These are phyloP conservation scores for Griposia aprilina DNA, from an alignment of 2,888 invertebrate species.

Conservation along the genomic window DNA sequence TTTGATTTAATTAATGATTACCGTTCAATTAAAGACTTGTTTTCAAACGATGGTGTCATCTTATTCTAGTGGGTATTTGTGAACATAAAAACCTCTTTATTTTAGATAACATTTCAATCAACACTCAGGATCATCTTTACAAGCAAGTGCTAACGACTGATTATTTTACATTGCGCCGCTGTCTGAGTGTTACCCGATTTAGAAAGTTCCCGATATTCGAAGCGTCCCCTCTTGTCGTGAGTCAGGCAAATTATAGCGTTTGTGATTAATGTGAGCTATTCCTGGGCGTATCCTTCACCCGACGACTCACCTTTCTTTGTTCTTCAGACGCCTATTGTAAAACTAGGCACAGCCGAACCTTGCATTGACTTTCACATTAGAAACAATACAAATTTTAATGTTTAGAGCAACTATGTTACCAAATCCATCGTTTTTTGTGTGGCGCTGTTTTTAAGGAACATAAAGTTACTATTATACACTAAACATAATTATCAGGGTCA, in stretches of 20 bases:
- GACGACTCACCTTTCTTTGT: slow-evolving; percentile 81
- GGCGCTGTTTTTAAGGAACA: slow-evolving; percentile 21
- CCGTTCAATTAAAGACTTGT: neutral
- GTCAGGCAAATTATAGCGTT: slow-evolving; percentile 88
- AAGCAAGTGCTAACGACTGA: slow-evolving; percentile 68
- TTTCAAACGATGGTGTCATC: neutral
- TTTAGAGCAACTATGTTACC: neutral
- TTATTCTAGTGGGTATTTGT: neutral
- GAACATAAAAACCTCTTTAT: neutral
- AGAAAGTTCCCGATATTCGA: slow-evolving; percentile 84
- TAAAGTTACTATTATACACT: too few relatives aligned
- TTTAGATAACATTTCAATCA: slow-evolving; percentile 57
- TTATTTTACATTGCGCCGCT: slow-evolving; percentile 71
- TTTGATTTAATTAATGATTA: neutral
- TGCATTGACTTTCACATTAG: slow-evolving; percentile 5
- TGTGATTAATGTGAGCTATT: slow-evolving; percentile 89
- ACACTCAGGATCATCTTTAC: slow-evolving; percentile 63
- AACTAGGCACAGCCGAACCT: slow-evolving; percentile 30
- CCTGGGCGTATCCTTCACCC: slow-evolving; percentile 80
- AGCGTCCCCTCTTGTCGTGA: slow-evolving; percentile 87
- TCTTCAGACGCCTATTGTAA: slow-evolving; percentile 70
- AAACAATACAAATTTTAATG: neutral
- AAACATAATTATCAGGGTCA: slow-evolving; percentile 73
- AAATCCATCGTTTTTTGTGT: neutral
- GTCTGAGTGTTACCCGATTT: slow-evolving; percentile 84